phyloP scores from a whole-genome alignment of 2,888 invertebrate species.

The Julus scanicus region DNA sequence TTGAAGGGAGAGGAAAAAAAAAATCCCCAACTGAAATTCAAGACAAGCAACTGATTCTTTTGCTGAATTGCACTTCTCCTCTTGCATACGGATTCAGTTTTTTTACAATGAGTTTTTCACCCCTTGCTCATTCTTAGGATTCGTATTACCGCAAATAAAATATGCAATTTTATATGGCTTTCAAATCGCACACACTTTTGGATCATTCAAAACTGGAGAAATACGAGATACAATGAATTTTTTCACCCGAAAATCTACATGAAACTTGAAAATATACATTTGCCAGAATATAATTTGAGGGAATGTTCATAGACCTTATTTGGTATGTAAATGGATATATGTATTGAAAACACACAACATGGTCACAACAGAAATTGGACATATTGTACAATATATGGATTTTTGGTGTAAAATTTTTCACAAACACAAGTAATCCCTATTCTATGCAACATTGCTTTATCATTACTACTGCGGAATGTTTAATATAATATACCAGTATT shows the following conservation, averaged over 20 bases:
- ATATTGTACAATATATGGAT: too few species aligned
- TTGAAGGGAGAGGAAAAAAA: conserved; percentile 4
- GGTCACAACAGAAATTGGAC: too few species aligned
- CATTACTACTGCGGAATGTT: too few species aligned
- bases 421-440: too few species aligned
- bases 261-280: too few species aligned
- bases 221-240: background rate
- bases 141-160: conserved; percentile 13
- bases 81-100: conserved; percentile 10
- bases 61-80: conserved; percentile 4
- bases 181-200: background rate
- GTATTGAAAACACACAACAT: too few species aligned
- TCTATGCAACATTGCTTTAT: too few species aligned
- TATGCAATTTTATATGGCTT: conserved; percentile 33
- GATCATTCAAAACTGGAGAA: background rate
- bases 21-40: conserved; percentile 15
- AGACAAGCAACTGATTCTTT: conserved; percentile 26
- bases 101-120: background rate
- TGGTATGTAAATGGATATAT: too few species aligned
- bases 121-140: background rate
- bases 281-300: too few species aligned
- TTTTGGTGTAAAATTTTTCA: too few species aligned
- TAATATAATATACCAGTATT: too few species aligned
- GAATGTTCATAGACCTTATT: too few species aligned
- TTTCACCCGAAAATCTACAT: background rate